Percentiles rank a stretch among this genome's conserved stretches.
Conservation (phyloP, 2,113 vertebrate species). For the pig (Sus scrofa) region DNA sequence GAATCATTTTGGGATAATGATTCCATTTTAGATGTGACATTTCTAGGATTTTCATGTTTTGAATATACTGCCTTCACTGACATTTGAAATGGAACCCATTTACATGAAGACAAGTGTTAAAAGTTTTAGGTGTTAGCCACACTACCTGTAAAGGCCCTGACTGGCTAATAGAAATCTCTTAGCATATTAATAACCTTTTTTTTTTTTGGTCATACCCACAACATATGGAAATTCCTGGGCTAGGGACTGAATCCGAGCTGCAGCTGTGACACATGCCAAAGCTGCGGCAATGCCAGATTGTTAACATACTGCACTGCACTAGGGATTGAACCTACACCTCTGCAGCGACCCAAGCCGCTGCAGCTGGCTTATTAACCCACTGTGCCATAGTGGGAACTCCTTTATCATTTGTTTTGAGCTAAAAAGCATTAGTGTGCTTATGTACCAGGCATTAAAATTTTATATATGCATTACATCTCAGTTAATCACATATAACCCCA, state of each 20-base stretch:
- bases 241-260: too few relatives aligned
- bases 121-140: not conserved
- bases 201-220: too few relatives aligned
- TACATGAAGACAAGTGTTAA: not conserved
- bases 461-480: not conserved
- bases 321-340: too few relatives aligned
- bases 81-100: not conserved
- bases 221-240: too few relatives aligned
- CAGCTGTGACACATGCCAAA: too few relatives aligned
- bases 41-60: constrained; percentile 1
- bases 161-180: not conserved
- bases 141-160: not conserved
- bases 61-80: not conserved
- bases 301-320: too few relatives aligned
- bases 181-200: not conserved
- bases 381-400: too few relatives aligned
- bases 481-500: not conserved
- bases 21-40: constrained; percentile 20
- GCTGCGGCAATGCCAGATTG: too few relatives aligned
- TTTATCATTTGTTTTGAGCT: not conserved
- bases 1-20: not conserved
- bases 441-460: not conserved
- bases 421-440: not conserved
- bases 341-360: too few relatives aligned
- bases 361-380: too few relatives aligned